A percentile compares a stretch with the other conserved stretches of the same genome.
phyloP scores from a whole-genome alignment of 1,140 invertebrate species.

The Lepidotrigona ventralis region DNA sequence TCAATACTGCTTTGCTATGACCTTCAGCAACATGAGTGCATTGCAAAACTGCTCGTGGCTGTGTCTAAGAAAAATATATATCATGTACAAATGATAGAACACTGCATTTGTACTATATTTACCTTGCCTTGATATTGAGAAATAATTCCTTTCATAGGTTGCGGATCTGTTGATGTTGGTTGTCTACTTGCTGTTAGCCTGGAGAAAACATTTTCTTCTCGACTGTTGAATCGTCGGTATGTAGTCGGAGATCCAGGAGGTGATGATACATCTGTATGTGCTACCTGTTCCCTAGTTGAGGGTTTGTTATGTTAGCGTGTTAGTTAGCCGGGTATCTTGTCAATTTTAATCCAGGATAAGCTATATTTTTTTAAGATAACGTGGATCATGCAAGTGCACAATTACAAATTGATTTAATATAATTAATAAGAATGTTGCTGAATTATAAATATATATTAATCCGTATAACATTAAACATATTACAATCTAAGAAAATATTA shows the following conservation, averaged over 20 bases:
- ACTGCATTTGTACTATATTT: slow-evolving; percentile 34
- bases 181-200: slow-evolving; percentile 84
- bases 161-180: slow-evolving; percentile 80
- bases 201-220: slow-evolving; percentile 91
- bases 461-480: background rate
- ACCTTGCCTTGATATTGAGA: slow-evolving; percentile 85
- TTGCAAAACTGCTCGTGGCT: slow-evolving; percentile 83
- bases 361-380: slow-evolving; percentile 22
- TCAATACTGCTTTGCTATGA: slow-evolving; percentile 90
- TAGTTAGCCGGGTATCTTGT: slow-evolving; percentile 68
- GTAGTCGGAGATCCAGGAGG: slow-evolving; percentile 86
- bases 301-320: slow-evolving; percentile 78
- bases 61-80: slow-evolving; percentile 71
- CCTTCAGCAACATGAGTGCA: slow-evolving; percentile 91
- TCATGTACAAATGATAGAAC: slow-evolving; percentile 11
- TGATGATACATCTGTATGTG: slow-evolving; percentile 79
- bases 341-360: slow-evolving; percentile 47
- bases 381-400: slow-evolving; percentile 45
- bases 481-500: background rate
- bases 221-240: slow-evolving; percentile 82
- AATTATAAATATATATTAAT: slow-evolving; percentile 20
- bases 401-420: slow-evolving; percentile 1
- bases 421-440: slow-evolving; percentile 12
- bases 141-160: slow-evolving; percentile 84
- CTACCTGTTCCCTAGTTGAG: slow-evolving; percentile 81